These are phyloP conservation scores for Horisme vitalbata DNA, from an alignment of 2,888 invertebrate species.

Conservation along the genomic window DNA sequence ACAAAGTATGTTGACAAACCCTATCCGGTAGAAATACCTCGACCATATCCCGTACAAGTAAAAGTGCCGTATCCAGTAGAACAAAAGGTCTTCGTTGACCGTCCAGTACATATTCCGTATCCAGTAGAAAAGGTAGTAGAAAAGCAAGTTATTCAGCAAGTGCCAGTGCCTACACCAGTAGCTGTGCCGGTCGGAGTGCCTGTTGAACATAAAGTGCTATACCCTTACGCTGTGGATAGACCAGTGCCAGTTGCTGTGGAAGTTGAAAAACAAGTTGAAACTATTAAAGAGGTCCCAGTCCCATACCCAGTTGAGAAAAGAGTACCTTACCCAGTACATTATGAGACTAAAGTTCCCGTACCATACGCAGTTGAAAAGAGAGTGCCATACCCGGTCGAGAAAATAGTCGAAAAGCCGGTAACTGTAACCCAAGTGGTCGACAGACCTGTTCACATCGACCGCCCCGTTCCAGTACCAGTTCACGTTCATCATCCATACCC, in stretches of 20 bases:
- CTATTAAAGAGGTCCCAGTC: conserved; percentile 58
- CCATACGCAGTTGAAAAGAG: conserved; percentile 80
- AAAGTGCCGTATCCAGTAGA: conserved; percentile 77
- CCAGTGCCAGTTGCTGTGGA: conserved; percentile 68
- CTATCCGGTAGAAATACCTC: conserved; percentile 78
- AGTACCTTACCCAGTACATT: conserved; percentile 62
- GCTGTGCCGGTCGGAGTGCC: conserved; percentile 65
- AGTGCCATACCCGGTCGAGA: conserved; percentile 69
- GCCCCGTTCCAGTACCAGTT: conserved; percentile 63
- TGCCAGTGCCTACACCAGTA: conserved; percentile 71
- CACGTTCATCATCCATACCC: conserved; percentile 71
- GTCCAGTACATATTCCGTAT: conserved; percentile 74
- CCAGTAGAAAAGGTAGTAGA: conserved; percentile 80
- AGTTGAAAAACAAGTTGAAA: conserved; percentile 64
- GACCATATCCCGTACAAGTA: conserved; percentile 81
- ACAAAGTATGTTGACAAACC: conserved; percentile 82
- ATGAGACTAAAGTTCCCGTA: conserved; percentile 76
- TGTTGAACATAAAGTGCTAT: conserved; percentile 62
- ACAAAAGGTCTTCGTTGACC: conserved; percentile 77
- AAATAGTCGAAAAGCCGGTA: conserved; percentile 81
- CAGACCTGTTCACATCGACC: conserved; percentile 67
- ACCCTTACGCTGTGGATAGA: conserved; percentile 68
- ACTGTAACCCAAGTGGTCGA: conserved; percentile 73
- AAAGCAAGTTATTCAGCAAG: conserved; percentile 66
- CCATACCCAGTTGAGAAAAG: conserved; percentile 80